These are phyloP conservation scores for Corynorhinus townsendii DNA, from an alignment of 2,113 vertebrate species.

Conservation along the genomic window DNA sequence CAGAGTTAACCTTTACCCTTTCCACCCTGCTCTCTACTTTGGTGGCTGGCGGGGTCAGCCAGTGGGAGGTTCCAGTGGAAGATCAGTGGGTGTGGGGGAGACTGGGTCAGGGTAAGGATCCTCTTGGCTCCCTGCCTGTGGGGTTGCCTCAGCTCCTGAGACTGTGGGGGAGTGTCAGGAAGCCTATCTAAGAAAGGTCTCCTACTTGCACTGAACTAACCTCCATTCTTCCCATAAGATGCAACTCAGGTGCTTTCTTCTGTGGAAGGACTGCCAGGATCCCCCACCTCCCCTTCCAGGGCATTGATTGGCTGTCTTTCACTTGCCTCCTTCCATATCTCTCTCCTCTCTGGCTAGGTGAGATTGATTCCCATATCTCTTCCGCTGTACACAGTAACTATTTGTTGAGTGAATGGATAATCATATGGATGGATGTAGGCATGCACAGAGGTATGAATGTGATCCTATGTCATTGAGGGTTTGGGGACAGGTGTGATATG, in stretches of 20 bases:
- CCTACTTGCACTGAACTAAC: neutral
- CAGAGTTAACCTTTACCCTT: neutral
- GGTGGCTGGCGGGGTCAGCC: neutral
- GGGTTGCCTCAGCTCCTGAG: neutral
- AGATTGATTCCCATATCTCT: neutral
- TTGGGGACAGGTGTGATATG: neutral
- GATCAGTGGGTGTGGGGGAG: too few species aligned
- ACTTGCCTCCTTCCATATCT: neutral
- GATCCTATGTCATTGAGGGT: neutral
- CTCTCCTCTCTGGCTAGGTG: neutral
- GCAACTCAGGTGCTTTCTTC: too few species aligned
- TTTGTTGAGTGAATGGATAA: neutral
- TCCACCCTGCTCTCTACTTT: neutral
- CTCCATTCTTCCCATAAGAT: neutral
- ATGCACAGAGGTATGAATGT: neutral
- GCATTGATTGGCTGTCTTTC: neutral
- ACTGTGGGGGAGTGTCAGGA: neutral
- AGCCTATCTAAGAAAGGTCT: neutral
- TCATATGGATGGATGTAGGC: neutral
- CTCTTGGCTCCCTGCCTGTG: neutral
- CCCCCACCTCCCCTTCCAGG: accelerated
- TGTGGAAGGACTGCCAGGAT: neutral
- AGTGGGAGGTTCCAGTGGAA: neutral
- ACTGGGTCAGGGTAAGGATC: neutral
- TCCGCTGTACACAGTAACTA: neutral